Evolutionary conservation across 2,113 vertebrate species (phyloP), one percentile per base, ranked within the genome.

Genomic region (Lethenteron camtschaticum): DNA sequence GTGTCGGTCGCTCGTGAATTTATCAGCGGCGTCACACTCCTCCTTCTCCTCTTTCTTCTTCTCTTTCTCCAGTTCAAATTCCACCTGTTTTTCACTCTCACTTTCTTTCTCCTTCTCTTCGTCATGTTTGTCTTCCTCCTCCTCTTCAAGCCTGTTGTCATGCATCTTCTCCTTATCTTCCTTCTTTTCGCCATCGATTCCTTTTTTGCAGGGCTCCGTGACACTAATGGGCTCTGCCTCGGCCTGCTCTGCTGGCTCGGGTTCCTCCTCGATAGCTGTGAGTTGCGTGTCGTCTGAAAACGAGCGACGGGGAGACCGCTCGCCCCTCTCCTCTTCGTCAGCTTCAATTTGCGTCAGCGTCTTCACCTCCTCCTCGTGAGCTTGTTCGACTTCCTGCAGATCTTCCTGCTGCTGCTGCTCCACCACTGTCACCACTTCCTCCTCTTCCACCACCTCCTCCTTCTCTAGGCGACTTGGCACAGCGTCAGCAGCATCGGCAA

Each of bases 41-140:
- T 71, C 79, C 73, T 78, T 76, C 72, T 77, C 82, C 79, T 68
- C 75, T 74, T 70, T 80, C 77, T 74, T 85, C 76, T 66, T n/a
- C 63, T 66, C 24, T 11, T 56, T 74, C 66, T 79, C 79, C 71
- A 77, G 76, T 70, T 80, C 81, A 66, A 66, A 95, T 79, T 96
- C 89, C 72, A 95, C 83, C 20, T 90, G 86, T 70, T 89, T 83
- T 66, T 83, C 80, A 68, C 78, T 82, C 69, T 81, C 66, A 12
- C 63, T 69, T 14, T 72, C 81, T 58, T 87, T 84, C 9, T 24
- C 24, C 63, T 72, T 69, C 58, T 78, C 78, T 57, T 80, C 76
- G 74, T 79, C 79, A 70, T 74, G 75, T 75, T 80, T 79, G 75
- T 85, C 83, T 77, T 80, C 76, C 77, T 82, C 79, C 75, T 80